A percentile compares a stretch with the other conserved stretches of the same genome.
Conservation (phyloP, 2,113 vertebrate genomes). For the Orycteropus afer region DNA sequence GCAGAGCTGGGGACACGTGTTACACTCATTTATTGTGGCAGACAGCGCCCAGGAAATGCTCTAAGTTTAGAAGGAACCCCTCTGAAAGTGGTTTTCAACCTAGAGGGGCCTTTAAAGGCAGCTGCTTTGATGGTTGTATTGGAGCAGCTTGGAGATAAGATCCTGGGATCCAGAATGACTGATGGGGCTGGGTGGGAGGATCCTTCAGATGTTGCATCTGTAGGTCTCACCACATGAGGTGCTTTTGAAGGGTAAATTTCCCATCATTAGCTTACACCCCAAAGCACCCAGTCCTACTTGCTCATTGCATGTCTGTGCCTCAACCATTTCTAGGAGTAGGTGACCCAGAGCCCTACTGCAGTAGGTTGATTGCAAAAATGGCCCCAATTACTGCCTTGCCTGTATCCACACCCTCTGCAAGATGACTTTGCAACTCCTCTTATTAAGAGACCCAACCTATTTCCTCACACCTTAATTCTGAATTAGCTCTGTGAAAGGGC, state of each 20-base stretch:
- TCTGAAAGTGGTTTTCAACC: conserved; percentile 83
- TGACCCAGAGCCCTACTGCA: conserved; percentile 87
- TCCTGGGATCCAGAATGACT: conserved; percentile 84
- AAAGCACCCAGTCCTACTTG: conserved; percentile 87
- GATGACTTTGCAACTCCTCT: background rate
- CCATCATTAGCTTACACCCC: conserved; percentile 86
- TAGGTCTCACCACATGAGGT: conserved; percentile 83
- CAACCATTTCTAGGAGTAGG: conserved; percentile 88
- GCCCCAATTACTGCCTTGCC: background rate
- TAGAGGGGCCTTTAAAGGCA: conserved; percentile 83
- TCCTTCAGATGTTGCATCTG: conserved; percentile 66
- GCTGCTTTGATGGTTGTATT: conserved; percentile 78
- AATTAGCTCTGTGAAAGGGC: background rate
- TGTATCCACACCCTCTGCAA: no score
- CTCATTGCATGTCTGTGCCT: conserved; percentile 86
- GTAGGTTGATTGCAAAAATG: background rate
- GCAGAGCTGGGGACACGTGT: background rate
- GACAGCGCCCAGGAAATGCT: background rate
- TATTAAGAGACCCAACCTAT: background rate
- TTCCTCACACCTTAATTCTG: background rate
- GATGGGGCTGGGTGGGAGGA: conserved; percentile 68
- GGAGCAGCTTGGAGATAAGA: conserved; percentile 84
- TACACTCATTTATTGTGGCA: fast-evolving
- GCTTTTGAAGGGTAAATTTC: conserved; percentile 87
- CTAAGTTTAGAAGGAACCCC: conserved; percentile 76